Conservation (phyloP, 2,888 invertebrate genomes). For the Drosophila recens region DNA sequence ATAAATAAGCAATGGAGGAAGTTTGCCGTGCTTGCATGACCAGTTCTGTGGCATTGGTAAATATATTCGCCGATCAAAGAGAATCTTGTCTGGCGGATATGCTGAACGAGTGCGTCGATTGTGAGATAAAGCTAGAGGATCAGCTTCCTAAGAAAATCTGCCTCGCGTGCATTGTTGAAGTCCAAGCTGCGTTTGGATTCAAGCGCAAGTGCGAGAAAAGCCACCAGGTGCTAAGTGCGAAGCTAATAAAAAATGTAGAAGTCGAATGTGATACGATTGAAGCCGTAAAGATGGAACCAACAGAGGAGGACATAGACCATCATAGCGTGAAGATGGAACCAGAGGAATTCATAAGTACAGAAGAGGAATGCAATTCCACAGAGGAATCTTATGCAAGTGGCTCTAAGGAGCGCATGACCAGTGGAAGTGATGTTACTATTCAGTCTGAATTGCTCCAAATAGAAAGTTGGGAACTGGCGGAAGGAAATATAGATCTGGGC, state of each 20-base stretch:
- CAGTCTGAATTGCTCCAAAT: slow-evolving; percentile 35
- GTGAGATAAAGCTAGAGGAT: slow-evolving; percentile 28
- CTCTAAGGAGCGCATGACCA: background rate
- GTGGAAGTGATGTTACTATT: background rate
- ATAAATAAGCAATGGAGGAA: slow-evolving; percentile 25
- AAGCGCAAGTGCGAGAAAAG: slow-evolving; percentile 42
- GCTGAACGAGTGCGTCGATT: slow-evolving; percentile 36
- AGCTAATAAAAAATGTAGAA: background rate
- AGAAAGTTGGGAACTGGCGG: slow-evolving; percentile 34
- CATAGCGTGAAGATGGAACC: slow-evolving; percentile 1
- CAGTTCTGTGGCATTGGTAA: slow-evolving; percentile 30
- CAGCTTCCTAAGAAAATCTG: slow-evolving; percentile 42
- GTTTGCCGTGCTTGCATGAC: slow-evolving; percentile 49
- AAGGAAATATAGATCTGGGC: slow-evolving; percentile 34
- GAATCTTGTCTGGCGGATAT: slow-evolving; percentile 31
- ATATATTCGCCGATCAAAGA: slow-evolving; percentile 49
- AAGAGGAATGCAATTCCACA: background rate
- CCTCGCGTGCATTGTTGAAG: slow-evolving; percentile 39
- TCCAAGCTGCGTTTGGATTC: slow-evolving; percentile 43
- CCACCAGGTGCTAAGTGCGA: slow-evolving; percentile 17
- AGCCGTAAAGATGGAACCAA: slow-evolving; percentile 5
- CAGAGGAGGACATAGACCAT: background rate
- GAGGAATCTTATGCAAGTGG: background rate
- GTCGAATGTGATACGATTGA: background rate
- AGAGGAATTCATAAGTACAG: background rate